Evolutionary conservation across 1,140 invertebrate species (phyloP).

Genomic region (Lucilia sericata): DNA sequence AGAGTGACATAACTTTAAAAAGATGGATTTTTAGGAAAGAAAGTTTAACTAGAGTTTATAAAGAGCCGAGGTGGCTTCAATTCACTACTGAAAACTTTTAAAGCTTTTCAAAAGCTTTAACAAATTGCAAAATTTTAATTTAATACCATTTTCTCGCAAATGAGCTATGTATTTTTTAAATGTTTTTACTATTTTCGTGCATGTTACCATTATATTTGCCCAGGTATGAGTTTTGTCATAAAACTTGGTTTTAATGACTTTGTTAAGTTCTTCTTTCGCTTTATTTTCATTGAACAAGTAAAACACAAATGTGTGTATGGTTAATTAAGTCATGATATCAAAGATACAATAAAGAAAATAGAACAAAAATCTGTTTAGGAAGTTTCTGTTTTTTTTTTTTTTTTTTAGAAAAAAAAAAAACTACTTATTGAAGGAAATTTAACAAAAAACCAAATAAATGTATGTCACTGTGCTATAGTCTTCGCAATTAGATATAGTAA

Average conservation of each 20-base stretch:
- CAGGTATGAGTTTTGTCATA: neutral
- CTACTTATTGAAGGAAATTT: neutral
- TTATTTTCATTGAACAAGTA: neutral
- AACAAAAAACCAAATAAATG: neutral
- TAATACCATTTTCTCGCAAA: neutral
- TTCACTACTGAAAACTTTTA: too few relatives aligned
- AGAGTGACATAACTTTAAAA: too few relatives aligned
- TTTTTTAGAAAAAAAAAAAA: neutral
- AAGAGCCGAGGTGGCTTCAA: too few relatives aligned
- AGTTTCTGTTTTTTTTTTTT: neutral
- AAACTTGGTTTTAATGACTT: conserved; percentile 5
- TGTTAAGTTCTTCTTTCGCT: neutral
- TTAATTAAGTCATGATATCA: conserved; percentile 19
- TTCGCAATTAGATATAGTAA: too few relatives aligned
- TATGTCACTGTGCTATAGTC: neutral
- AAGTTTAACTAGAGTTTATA: too few relatives aligned
- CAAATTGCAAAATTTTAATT: too few relatives aligned
- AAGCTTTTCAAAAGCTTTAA: too few relatives aligned
- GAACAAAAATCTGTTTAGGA: neutral
- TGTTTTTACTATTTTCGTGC: neutral
- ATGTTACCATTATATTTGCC: too few relatives aligned
- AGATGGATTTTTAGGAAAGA: too few relatives aligned
- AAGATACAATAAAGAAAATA: neutral
- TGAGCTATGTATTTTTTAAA: neutral
- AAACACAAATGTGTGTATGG: neutral